Evolutionary conservation across 2,888 invertebrate species (phyloP).

Genomic region (Amiota communis): DNA sequence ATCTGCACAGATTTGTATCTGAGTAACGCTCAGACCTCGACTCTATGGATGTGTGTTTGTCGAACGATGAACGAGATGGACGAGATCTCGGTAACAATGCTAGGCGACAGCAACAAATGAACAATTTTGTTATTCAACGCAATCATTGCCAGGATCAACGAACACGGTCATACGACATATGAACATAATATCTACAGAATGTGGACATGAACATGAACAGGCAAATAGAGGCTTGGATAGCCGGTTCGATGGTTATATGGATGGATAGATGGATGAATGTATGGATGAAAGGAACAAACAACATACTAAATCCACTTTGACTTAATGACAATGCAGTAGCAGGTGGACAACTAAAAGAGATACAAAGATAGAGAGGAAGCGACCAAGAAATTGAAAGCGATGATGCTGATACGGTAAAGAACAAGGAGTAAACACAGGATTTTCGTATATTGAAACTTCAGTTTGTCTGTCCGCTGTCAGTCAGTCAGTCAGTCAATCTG

Average conservation of each 20-base stretch:
- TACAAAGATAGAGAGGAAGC: too few species aligned
- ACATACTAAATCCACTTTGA: slow-evolving; percentile 58
- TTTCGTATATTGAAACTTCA: too few species aligned
- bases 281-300: slow-evolving; percentile 40
- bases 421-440: too few species aligned
- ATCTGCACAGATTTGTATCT: slow-evolving; percentile 57
- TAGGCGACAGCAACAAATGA: slow-evolving; percentile 61
- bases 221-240: slow-evolving; percentile 3
- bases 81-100: slow-evolving; percentile 44
- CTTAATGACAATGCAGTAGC: slow-evolving; percentile 62
- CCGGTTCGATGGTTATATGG: slow-evolving; percentile 32
- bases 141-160: slow-evolving; percentile 62
- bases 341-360: not conserved
- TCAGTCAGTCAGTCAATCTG: too few species aligned
- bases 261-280: slow-evolving; percentile 55
- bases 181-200: slow-evolving; percentile 62
- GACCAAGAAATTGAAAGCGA: too few species aligned
- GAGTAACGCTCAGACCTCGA: not conserved
- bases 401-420: too few species aligned
- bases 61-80: not conserved
- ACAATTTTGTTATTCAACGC: slow-evolving; percentile 59
- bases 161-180: slow-evolving; percentile 21
- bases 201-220: not conserved
- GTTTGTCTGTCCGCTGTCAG: too few species aligned
- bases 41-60: not conserved